Conservation (phyloP, 2,888 invertebrate genomes). For the Apodemia zela region DNA sequence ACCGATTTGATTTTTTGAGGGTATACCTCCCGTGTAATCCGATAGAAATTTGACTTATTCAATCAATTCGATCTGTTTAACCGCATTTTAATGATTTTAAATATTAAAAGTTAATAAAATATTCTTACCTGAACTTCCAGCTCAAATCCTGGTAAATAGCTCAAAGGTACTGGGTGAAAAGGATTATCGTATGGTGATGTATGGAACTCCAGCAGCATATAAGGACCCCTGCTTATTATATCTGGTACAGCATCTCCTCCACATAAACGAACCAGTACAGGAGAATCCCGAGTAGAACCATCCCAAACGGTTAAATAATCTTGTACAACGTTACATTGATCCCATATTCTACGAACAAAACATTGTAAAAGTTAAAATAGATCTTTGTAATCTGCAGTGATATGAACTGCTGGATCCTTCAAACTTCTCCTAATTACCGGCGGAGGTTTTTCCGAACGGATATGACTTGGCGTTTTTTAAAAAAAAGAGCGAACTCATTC, state of each 20-base stretch:
- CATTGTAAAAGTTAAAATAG: slow-evolving; percentile 22
- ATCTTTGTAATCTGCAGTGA: slow-evolving; percentile 13
- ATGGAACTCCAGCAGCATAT: slow-evolving; percentile 89
- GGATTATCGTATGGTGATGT: slow-evolving; percentile 91
- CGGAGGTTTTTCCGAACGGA: too few relatives aligned
- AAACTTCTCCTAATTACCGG: too few relatives aligned
- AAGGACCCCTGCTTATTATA: slow-evolving; percentile 87
- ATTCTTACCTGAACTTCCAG: slow-evolving; percentile 87
- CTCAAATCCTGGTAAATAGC: slow-evolving; percentile 90
- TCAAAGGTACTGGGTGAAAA: slow-evolving; percentile 88
- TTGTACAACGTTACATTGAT: slow-evolving; percentile 90
- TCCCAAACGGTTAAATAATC: slow-evolving; percentile 91
- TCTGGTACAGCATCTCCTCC: slow-evolving; percentile 91
- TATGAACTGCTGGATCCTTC: neutral
- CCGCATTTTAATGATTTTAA: too few relatives aligned
- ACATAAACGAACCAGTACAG: slow-evolving; percentile 88
- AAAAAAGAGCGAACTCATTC: too few relatives aligned
- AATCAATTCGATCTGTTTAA: too few relatives aligned
- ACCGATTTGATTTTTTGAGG: too few relatives aligned
- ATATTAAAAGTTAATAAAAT: neutral
- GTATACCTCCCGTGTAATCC: too few relatives aligned
- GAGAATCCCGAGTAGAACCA: slow-evolving; percentile 85
- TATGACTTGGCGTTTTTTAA: too few relatives aligned
- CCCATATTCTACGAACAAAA: slow-evolving; percentile 82
- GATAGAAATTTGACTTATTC: too few relatives aligned